These are phyloP conservation scores for Pipistrellus pipistrellus DNA, from an alignment of 2,797 vertebrate species.

Conservation along the genomic window DNA sequence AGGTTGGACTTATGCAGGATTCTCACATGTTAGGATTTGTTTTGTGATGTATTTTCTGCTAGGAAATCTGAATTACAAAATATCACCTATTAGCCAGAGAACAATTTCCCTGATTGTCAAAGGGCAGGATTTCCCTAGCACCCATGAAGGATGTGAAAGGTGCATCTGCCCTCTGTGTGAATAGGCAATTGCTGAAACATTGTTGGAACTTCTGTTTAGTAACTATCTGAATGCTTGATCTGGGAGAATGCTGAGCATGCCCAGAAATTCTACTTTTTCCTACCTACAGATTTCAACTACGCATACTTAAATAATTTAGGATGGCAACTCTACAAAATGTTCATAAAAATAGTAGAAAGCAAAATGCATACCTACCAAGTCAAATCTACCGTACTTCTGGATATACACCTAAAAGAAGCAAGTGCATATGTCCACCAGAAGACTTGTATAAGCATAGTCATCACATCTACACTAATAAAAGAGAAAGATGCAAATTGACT, in stretches of 20 bases:
- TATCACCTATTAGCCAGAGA: not conserved
- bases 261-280: not conserved
- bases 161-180: not conserved
- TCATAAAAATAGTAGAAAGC: constrained; percentile 18
- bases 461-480: not conserved
- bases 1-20: not conserved
- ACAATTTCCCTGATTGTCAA: not conserved
- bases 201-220: not conserved
- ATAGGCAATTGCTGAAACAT: not conserved
- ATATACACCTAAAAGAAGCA: not conserved
- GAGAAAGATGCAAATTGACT: no score
- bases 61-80: constrained; percentile 39
- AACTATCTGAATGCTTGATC: not conserved
- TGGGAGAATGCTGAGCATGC: not conserved
- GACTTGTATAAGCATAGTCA: not conserved
- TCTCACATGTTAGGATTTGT: not conserved
- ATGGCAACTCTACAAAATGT: not conserved
- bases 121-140: not conserved
- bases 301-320: not conserved
- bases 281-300: not conserved
- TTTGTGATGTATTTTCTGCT: not conserved
- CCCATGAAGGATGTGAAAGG: not conserved
- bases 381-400: not conserved
- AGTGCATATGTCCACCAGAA: not conserved
- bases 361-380: not conserved